phyloP scores from a whole-genome alignment of 2,113 vertebrate species.

The Craseonycteris thonglongyai region DNA sequence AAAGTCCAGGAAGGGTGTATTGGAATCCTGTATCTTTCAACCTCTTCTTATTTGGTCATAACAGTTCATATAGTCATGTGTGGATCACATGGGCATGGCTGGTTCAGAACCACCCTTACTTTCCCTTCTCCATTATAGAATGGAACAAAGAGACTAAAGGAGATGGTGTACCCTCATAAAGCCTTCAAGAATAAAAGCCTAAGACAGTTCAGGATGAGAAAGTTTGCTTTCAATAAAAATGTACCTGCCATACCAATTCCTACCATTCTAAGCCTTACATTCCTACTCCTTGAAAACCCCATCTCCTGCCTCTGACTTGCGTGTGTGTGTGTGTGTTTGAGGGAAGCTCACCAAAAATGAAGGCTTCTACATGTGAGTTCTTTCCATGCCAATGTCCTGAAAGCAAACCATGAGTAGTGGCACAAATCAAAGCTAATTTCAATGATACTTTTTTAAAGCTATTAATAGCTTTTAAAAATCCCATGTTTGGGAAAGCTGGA shows the following conservation, averaged over 20 bases:
- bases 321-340: not conserved
- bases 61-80: not conserved
- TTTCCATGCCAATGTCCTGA: not conserved
- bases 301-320: not conserved
- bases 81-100: not conserved
- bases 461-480: no score
- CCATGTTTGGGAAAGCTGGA: no score
- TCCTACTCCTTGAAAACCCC: not conserved
- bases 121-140: not conserved
- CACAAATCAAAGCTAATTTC: constrained; percentile 36
- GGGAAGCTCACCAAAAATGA: not conserved
- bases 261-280: not conserved
- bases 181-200: not conserved
- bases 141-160: not conserved
- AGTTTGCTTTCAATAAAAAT: constrained; percentile 20
- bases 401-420: not conserved
- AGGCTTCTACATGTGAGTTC: not conserved
- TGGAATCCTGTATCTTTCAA: not conserved
- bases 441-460: not conserved
- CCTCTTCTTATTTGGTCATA: not conserved
- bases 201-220: not conserved
- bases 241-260: not conserved
- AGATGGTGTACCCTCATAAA: not conserved
- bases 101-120: not conserved
- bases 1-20: not conserved